Percentiles rank a stretch among this genome's conserved stretches.
These are phyloP conservation scores for Iphiclides podalirius DNA, from an alignment of 2,888 invertebrate genomes.

Conservation along the genomic window DNA sequence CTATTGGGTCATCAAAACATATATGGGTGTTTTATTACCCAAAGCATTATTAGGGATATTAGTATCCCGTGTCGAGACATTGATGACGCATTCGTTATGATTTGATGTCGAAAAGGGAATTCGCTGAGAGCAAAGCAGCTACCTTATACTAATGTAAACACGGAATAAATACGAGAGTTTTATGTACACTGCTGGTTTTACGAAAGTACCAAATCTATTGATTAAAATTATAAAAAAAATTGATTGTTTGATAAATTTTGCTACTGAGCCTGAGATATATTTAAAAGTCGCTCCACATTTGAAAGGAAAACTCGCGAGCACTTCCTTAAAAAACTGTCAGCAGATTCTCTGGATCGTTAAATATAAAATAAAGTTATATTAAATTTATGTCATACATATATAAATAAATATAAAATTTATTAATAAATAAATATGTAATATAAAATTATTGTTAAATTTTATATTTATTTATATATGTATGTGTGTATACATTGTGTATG, in stretches of 20 bases:
- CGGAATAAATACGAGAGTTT: not conserved
- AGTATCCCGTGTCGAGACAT: conserved; percentile 43
- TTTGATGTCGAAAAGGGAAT: conserved; percentile 38
- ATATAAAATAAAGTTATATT: no score
- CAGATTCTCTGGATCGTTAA: no score
- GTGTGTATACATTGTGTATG: no score
- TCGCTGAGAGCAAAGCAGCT: conserved; percentile 27
- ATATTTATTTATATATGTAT: not conserved
- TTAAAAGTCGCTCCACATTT: no score
- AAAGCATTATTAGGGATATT: conserved; percentile 34
- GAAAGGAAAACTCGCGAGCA: no score
- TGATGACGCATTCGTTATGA: conserved; percentile 44
- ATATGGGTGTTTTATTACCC: conserved; percentile 34
- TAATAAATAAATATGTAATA: no score
- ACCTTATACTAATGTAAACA: conserved; percentile 28
- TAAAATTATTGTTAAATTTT: no score
- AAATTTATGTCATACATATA: no score
- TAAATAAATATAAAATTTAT: no score
- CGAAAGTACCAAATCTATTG: no score
- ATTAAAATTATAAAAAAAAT: not conserved
- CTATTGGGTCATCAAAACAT: conserved; percentile 10
- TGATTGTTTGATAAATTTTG: not conserved
- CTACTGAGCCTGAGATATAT: no score
- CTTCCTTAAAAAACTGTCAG: not conserved
- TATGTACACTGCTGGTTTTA: conserved; percentile 8